Conservation (phyloP, 64 coral and sea anemone genomes). For the Dendronephthya gigantea region DNA sequence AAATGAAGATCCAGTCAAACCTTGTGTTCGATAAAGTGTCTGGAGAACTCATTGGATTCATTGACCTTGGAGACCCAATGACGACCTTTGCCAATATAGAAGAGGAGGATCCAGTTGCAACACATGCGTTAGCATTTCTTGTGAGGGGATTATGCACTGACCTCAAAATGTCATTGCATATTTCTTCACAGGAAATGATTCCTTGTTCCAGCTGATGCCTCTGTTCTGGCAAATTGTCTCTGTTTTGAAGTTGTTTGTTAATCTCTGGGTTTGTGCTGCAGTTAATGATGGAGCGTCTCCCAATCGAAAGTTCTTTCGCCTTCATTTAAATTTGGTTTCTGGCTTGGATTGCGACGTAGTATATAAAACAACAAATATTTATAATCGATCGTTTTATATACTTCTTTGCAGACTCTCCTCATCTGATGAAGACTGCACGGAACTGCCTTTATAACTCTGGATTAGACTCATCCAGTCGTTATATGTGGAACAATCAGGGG, state of each 20-base stretch:
- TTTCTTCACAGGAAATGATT: neutral
- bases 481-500: too few species aligned
- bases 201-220: neutral
- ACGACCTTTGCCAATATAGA: neutral
- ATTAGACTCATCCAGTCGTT: too few species aligned
- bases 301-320: neutral
- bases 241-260: neutral
- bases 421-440: too few species aligned
- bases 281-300: slow-evolving; percentile 2
- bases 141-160: slow-evolving; percentile 12
- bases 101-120: neutral
- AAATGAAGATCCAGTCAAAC: slow-evolving; percentile 3
- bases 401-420: too few species aligned
- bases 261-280: neutral
- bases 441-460: too few species aligned
- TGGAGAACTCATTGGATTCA: neutral
- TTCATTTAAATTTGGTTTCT: neutral
- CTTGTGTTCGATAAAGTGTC: neutral
- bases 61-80: neutral
- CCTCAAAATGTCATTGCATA: neutral
- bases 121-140: neutral
- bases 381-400: neutral
- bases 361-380: neutral
- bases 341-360: neutral
- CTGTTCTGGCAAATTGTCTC: neutral